Percentiles rank a stretch among this genome's conserved stretches.
phyloP scores from a whole-genome alignment of 2,113 vertebrate species.

The Hyaena hyaena region DNA sequence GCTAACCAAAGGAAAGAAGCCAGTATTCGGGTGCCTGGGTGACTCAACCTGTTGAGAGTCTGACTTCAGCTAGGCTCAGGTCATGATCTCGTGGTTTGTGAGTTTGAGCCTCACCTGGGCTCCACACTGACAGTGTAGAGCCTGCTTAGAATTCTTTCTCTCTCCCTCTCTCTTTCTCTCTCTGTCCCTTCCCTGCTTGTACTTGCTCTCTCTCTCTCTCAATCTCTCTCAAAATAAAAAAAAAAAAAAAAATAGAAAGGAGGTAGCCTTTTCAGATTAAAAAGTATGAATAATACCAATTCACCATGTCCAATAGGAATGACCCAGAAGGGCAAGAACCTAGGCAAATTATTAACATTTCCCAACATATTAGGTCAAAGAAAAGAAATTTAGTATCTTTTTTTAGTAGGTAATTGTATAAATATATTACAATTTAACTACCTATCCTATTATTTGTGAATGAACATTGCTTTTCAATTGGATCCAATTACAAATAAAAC shows the following conservation, averaged over 20 bases:
- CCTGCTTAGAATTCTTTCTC: too few species aligned
- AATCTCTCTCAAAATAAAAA: too few species aligned
- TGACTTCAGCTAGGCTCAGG: too few species aligned
- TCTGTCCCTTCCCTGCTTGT: too few species aligned
- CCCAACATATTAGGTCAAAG: not conserved
- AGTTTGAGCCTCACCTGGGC: too few species aligned
- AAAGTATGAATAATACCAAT: not conserved
- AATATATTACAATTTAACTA: not conserved
- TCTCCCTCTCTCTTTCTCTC: too few species aligned
- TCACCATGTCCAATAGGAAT: not conserved
- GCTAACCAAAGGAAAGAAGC: not conserved
- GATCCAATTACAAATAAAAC: not conserved
- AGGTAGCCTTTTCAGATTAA: not conserved
- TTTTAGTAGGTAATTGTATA: not conserved
- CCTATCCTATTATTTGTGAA: not conserved
- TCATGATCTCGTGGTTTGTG: too few species aligned
- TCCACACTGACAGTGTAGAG: too few species aligned
- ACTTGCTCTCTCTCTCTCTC: too few species aligned
- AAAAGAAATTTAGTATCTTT: not conserved
- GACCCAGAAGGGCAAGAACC: not conserved
- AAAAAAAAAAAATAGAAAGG: not conserved
- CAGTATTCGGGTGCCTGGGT: too few species aligned
- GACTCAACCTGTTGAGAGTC: too few species aligned
- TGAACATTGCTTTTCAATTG: not conserved
- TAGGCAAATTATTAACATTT: not conserved